phyloP scores from a whole-genome alignment of 2,797 vertebrate genomes.

The Urophycis tenuis region DNA sequence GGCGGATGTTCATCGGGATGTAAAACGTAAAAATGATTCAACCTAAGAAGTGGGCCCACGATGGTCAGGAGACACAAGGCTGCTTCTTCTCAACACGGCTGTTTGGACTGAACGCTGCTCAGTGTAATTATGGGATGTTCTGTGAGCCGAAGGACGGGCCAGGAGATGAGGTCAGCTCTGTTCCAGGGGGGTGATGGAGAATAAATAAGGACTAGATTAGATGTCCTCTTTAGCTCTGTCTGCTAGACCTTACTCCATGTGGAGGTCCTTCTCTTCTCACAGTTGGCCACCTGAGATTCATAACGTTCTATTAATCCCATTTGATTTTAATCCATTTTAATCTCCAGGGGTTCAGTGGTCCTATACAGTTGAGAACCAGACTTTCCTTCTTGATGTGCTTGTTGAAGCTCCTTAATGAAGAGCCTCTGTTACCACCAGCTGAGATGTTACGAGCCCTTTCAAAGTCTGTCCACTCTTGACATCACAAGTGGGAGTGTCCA shows the following conservation, averaged over 20 bases:
- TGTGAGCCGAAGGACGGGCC: neutral
- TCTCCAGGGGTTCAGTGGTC: neutral
- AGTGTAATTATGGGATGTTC: neutral
- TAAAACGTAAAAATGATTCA: too few species aligned
- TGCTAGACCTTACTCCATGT: too few species aligned
- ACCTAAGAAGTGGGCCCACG: too few species aligned
- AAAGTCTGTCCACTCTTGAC: neutral
- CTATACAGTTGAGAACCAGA: too few species aligned
- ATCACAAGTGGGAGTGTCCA: too few species aligned
- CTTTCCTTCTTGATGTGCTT: neutral
- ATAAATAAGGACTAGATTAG: neutral
- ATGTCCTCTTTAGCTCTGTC: too few species aligned
- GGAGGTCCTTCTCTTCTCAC: neutral
- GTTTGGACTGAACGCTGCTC: neutral
- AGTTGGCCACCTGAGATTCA: neutral
- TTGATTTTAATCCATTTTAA: too few species aligned
- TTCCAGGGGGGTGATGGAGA: neutral
- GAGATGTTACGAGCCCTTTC: neutral
- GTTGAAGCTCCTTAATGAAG: neutral
- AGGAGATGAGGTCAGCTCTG: neutral
- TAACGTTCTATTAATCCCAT: neutral
- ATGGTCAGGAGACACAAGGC: too few species aligned
- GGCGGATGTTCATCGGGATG: too few species aligned
- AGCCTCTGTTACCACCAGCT: neutral
- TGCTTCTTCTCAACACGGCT: too few species aligned